These are phyloP conservation scores for Schizothorax lantsangensis DNA, from an alignment of 2,797 vertebrate species.

Conservation along the genomic window DNA sequence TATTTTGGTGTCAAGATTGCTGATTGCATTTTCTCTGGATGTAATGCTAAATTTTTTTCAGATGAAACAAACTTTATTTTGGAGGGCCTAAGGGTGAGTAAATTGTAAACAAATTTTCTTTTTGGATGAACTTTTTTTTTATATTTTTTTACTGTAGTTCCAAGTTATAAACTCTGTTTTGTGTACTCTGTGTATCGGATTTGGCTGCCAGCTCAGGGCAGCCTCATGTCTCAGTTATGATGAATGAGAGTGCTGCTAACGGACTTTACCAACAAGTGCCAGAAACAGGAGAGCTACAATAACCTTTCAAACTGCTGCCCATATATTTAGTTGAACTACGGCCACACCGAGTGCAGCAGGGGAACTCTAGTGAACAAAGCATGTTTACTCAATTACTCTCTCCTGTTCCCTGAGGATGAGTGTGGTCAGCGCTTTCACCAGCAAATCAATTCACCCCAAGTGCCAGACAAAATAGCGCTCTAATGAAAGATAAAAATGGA, in stretches of 20 bases:
- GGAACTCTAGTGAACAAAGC: constrained; percentile 19
- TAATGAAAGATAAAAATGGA: constrained; percentile 17
- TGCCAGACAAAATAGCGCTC: constrained; percentile 22
- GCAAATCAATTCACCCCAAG: constrained; percentile 18
- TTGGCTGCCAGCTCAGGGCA: neutral
- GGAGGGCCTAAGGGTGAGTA: too few relatives aligned
- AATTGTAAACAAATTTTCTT: too few relatives aligned
- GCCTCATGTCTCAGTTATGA: neutral
- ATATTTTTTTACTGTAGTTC: neutral
- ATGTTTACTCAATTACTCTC: constrained; percentile 15
- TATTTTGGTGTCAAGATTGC: too few relatives aligned
- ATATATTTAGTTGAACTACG: constrained; percentile 10
- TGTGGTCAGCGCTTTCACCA: constrained; percentile 46
- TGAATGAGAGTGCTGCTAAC: neutral
- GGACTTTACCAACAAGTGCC: neutral
- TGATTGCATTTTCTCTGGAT: too few relatives aligned
- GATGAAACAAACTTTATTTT: neutral
- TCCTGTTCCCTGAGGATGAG: constrained; percentile 29
- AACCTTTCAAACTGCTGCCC: neutral
- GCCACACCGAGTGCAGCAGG: constrained; percentile 12
- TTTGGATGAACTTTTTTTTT: too few relatives aligned
- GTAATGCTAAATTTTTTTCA: neutral
- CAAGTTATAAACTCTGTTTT: constrained; percentile 2
- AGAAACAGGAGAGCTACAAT: constrained; percentile 18
- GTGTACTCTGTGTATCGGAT: neutral